Conservation (phyloP, 2,113 vertebrate genomes). For the Peromyscus polionotus region DNA sequence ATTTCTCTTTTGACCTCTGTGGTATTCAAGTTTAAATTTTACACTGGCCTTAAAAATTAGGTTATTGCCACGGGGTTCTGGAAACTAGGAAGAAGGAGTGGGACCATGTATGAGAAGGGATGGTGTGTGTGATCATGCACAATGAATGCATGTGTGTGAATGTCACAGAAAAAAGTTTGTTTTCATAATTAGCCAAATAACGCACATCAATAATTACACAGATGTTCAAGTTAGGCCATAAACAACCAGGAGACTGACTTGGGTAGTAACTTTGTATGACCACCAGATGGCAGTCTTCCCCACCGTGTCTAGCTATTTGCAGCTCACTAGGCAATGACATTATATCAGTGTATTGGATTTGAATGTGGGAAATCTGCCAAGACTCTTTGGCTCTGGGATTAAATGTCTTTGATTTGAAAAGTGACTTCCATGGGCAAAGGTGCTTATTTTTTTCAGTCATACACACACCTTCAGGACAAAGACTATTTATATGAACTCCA, state of each 20-base stretch:
- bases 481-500: conserved; percentile 70
- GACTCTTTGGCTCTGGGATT: conserved; percentile 62
- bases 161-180: neutral
- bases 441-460: conserved; percentile 21
- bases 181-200: neutral
- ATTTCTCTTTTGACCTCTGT: neutral
- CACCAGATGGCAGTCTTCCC: conserved; percentile 80
- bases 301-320: neutral
- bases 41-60: neutral
- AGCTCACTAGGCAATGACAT: conserved; percentile 8
- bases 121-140: neutral
- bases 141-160: neutral
- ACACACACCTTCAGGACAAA: conserved; percentile 65
- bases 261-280: conserved; percentile 6
- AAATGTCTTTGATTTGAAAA: conserved; percentile 71
- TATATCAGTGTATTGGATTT: neutral
- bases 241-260: neutral
- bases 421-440: conserved; percentile 50
- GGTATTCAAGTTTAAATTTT: conserved; percentile 28
- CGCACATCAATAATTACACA: neutral
- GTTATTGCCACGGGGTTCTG: neutral
- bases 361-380: conserved; percentile 71
- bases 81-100: no score
- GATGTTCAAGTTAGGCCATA: neutral
- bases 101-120: neutral